Conservation (phyloP, 2,113 vertebrate genomes). For the Cebidichthys violaceus region DNA sequence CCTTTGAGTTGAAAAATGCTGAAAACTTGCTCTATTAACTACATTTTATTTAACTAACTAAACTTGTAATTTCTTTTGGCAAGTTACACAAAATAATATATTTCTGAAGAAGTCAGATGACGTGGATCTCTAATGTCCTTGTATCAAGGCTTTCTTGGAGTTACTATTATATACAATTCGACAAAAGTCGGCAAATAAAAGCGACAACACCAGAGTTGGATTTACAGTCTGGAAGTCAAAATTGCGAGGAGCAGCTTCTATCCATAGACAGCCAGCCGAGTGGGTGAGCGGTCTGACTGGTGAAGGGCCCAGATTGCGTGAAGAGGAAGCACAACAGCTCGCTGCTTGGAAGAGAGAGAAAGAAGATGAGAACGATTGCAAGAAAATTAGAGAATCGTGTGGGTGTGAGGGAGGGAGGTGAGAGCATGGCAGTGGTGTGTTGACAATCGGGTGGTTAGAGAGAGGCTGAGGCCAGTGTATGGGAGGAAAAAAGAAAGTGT, state of each 20-base stretch:
- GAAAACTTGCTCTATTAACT: background rate
- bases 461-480: background rate
- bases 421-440: conserved; percentile 26
- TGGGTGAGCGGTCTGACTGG: conserved; percentile 42
- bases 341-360: conserved; percentile 62
- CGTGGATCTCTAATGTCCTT: background rate
- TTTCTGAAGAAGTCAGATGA: conserved; percentile 1
- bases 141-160: background rate
- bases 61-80: background rate
- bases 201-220: background rate
- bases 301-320: conserved; percentile 63
- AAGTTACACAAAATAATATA: background rate
- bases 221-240: background rate
- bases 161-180: background rate
- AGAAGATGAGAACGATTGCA: conserved; percentile 42
- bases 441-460: conserved; percentile 37
- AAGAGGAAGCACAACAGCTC: conserved; percentile 63
- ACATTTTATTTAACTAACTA: background rate
- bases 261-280: conserved; percentile 34
- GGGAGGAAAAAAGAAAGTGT: conserved; percentile 55
- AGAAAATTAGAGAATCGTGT: conserved; percentile 53
- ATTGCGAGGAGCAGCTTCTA: background rate
- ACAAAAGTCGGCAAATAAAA: background rate
- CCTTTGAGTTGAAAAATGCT: background rate
- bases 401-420: conserved; percentile 61